These are phyloP conservation scores for Elegia similella DNA, from an alignment of 2,888 invertebrate species.

Conservation along the genomic window DNA sequence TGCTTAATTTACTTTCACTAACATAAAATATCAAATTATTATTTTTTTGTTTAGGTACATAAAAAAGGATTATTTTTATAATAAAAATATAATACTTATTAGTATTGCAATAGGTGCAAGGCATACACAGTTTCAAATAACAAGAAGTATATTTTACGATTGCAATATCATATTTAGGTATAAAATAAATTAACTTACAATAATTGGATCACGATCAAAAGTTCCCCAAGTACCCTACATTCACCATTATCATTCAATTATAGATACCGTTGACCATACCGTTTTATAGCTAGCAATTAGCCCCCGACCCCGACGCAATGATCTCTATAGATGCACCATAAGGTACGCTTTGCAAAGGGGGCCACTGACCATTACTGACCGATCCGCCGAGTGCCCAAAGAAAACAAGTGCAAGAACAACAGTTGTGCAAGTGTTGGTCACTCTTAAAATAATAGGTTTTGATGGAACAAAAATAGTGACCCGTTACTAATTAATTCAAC, in stretches of 20 bases:
- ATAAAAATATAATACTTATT: too few relatives aligned
- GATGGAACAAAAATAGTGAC: background rate
- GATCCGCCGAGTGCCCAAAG: slow-evolving; percentile 50
- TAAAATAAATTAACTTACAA: background rate
- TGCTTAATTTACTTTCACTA: too few relatives aligned
- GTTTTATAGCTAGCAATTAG: slow-evolving; percentile 71
- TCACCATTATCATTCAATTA: slow-evolving; percentile 52
- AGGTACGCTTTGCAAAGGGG: slow-evolving; percentile 2
- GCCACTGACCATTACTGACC: slow-evolving; percentile 49
- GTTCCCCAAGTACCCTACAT: background rate
- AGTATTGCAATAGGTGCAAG: too few relatives aligned
- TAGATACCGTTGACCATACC: slow-evolving; percentile 60
- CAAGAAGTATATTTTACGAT: too few relatives aligned
- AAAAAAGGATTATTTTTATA: too few relatives aligned
- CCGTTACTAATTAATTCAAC: too few relatives aligned
- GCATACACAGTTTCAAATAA: too few relatives aligned
- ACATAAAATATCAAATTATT: background rate
- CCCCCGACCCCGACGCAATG: slow-evolving; percentile 19
- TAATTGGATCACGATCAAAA: background rate
- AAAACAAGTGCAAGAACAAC: slow-evolving; percentile 38
- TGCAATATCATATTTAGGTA: too few relatives aligned
- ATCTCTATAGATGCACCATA: background rate
- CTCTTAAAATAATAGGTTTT: slow-evolving; percentile 13
- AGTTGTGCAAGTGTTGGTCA: slow-evolving; percentile 21
- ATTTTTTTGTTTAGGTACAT: too few relatives aligned